phyloP scores from a whole-genome alignment of 2,797 vertebrate genomes.

The Chrosomus eos region DNA sequence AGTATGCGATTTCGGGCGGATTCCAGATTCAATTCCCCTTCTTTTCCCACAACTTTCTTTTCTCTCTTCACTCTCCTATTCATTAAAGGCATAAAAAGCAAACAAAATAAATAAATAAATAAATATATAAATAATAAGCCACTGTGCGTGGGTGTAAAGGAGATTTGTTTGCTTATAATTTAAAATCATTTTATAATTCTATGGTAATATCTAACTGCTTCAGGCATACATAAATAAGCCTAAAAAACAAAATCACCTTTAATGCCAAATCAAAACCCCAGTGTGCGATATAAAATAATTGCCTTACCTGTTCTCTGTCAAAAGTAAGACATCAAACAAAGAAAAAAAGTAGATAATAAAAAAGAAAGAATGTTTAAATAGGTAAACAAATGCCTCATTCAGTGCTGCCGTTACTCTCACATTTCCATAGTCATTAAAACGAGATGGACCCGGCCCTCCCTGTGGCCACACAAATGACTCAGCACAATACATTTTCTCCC shows the following conservation, averaged over 20 bases:
- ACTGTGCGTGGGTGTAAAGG: background rate
- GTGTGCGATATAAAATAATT: slow-evolving; percentile 32
- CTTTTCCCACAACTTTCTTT: background rate
- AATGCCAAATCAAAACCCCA: slow-evolving; percentile 23
- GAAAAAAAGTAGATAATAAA: slow-evolving; percentile 27
- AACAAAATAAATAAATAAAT: slow-evolving; percentile 3
- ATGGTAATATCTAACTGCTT: slow-evolving; percentile 19
- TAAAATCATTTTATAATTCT: background rate
- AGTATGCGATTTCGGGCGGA: background rate
- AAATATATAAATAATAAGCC: background rate
- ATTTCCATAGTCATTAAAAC: slow-evolving; percentile 42
- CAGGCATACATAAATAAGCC: slow-evolving; percentile 23
- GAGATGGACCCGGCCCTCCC: slow-evolving; percentile 17
- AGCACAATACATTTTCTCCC: slow-evolving; percentile 31
- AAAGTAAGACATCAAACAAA: slow-evolving; percentile 9
- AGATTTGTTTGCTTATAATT: slow-evolving; percentile 20
- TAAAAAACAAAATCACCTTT: slow-evolving; percentile 12
- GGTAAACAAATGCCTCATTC: slow-evolving; percentile 42
- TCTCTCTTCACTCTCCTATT: background rate
- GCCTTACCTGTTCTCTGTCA: slow-evolving; percentile 29
- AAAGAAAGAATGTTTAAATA: slow-evolving; percentile 17
- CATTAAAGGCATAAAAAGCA: slow-evolving; percentile 19
- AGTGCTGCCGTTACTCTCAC: background rate
- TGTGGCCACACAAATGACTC: slow-evolving; percentile 32
- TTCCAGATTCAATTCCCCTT: background rate